A percentile compares a stretch with the other conserved stretches of the same genome.
Evolutionary conservation across 1,140 invertebrate species (phyloP).

Genomic region (Hycleus phaleratus): DNA sequence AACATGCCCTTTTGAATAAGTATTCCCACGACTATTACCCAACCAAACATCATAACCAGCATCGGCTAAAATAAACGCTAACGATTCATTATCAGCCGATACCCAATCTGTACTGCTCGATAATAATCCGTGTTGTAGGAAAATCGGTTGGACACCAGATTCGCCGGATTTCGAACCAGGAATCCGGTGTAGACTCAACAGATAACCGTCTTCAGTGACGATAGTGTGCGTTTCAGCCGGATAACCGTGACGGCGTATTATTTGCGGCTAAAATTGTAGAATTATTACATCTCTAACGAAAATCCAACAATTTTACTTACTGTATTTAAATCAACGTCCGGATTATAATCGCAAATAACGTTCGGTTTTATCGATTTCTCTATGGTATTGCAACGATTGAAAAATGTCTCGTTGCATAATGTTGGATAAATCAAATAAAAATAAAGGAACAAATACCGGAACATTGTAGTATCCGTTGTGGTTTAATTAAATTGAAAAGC

Average conservation of each 20-base stretch:
- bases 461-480: too few relatives aligned
- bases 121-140: slow-evolving; percentile 65
- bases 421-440: too few relatives aligned
- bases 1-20: slow-evolving; percentile 49
- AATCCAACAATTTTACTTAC: neutral
- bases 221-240: slow-evolving; percentile 57
- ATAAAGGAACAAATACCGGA: too few relatives aligned
- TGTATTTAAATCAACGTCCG: slow-evolving; percentile 4
- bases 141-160: slow-evolving; percentile 29
- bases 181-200: slow-evolving; percentile 65
- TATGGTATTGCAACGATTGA: too few relatives aligned
- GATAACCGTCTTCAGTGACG: slow-evolving; percentile 63
- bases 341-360: neutral
- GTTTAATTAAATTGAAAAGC: too few relatives aligned
- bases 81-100: slow-evolving; percentile 46
- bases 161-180: slow-evolving; percentile 42
- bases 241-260: slow-evolving; percentile 59
- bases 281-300: too few relatives aligned
- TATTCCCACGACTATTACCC: slow-evolving; percentile 60
- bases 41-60: slow-evolving; percentile 73
- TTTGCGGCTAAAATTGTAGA: slow-evolving; percentile 43
- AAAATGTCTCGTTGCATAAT: too few relatives aligned
- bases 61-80: slow-evolving; percentile 60
- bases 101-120: slow-evolving; percentile 70
- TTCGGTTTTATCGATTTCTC: too few relatives aligned